Evolutionary conservation across 2,113 vertebrate species (phyloP).

Genomic region (Chionomys nivalis): DNA sequence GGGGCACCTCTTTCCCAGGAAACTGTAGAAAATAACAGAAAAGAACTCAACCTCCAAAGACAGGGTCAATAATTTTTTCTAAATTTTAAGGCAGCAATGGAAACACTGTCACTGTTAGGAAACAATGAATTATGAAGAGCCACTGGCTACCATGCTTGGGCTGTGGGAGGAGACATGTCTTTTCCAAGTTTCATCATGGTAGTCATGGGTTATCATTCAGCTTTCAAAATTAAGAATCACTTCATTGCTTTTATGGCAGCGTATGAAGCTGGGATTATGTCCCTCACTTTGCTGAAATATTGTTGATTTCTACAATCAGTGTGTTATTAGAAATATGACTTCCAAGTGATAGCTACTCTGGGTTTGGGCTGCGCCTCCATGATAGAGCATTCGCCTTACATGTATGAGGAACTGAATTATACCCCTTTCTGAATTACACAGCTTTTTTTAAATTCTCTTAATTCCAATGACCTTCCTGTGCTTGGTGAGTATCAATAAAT

Average conservation of each 20-base stretch:
- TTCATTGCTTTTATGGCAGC: not conserved
- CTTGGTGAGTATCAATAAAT: not conserved
- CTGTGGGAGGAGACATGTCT: not conserved
- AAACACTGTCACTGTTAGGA: not conserved
- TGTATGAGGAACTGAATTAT: not conserved
- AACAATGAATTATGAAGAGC: not conserved
- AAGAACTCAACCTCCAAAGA: slow-evolving; percentile 28
- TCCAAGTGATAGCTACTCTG: not conserved
- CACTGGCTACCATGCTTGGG: not conserved
- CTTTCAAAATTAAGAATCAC: not conserved
- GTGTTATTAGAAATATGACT: not conserved
- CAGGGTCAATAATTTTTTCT: not conserved
- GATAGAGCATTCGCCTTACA: not conserved
- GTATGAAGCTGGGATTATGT: not conserved
- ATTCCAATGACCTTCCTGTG: not conserved
- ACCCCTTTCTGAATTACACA: not conserved
- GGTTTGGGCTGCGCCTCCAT: not conserved
- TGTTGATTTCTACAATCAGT: not conserved
- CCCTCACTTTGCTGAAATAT: not conserved
- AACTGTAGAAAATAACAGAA: not conserved
- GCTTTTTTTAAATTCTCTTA: not conserved
- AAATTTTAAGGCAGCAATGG: not conserved
- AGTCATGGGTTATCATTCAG: not conserved
- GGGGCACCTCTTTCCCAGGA: not conserved
- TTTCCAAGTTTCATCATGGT: not conserved